Evolutionary conservation across 1,140 invertebrate species (phyloP).

Genomic region (Macrobrachium nipponense): DNA sequence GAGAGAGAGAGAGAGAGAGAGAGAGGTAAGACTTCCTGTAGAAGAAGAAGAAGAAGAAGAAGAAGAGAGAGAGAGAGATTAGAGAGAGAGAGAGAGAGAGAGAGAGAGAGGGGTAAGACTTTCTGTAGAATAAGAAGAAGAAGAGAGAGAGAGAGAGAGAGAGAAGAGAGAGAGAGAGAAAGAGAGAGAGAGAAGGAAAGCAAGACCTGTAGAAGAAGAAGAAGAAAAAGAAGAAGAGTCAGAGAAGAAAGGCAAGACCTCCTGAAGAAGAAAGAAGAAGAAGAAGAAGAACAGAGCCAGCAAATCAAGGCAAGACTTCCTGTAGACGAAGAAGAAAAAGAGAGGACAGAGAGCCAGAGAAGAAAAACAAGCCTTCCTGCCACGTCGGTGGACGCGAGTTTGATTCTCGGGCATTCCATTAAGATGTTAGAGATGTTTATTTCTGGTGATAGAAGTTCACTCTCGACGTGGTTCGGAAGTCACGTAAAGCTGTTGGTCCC

Average conservation of each 20-base stretch:
- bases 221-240: too few relatives aligned
- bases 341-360: background rate
- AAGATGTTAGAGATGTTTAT: too few relatives aligned
- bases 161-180: background rate
- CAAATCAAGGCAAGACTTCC: background rate
- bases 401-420: too few relatives aligned
- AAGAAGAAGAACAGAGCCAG: background rate
- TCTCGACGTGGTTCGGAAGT: too few relatives aligned
- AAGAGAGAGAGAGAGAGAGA: background rate
- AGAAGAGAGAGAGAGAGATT: background rate
- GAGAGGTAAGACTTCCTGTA: too few relatives aligned
- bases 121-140: background rate
- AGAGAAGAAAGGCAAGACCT: too few relatives aligned
- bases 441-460: too few relatives aligned
- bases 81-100: background rate
- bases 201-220: background rate
- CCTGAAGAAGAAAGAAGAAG: background rate
- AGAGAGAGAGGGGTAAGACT: background rate
- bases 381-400: too few relatives aligned
- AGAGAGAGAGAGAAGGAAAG: background rate
- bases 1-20: slow-evolving; percentile 1
- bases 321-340: background rate
- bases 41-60: background rate
- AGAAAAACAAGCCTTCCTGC: too few relatives aligned
- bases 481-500: too few relatives aligned